phyloP scores from a whole-genome alignment of 2,888 invertebrate species.

The Harmothoe impar region DNA sequence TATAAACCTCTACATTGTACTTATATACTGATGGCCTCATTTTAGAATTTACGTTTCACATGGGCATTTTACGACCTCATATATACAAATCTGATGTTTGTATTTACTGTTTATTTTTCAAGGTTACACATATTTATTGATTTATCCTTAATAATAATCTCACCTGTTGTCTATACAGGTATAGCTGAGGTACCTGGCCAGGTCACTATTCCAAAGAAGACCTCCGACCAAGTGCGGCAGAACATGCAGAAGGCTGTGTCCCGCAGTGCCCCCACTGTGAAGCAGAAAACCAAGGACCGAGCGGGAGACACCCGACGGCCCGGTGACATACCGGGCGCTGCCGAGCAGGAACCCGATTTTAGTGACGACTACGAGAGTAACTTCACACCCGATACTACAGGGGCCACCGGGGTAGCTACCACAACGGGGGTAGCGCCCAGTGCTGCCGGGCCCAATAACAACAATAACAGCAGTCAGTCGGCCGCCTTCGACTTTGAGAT shows the following conservation, averaged over 20 bases:
- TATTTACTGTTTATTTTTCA: too few relatives aligned
- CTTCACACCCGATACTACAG: slow-evolving; percentile 62
- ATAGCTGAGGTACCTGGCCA: slow-evolving; percentile 66
- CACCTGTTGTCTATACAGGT: not conserved
- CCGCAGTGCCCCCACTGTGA: slow-evolving; percentile 46
- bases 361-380: slow-evolving; percentile 70
- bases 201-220: slow-evolving; percentile 65
- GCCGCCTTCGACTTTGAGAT: slow-evolving; percentile 62
- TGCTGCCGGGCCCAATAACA: not conserved
- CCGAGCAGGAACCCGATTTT: slow-evolving; percentile 49
- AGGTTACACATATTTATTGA: too few relatives aligned
- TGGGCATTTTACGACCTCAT: too few relatives aligned
- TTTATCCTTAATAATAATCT: too few relatives aligned
- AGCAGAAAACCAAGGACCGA: slow-evolving; percentile 55
- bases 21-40: not conserved
- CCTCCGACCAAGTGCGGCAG: slow-evolving; percentile 71
- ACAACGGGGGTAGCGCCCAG: not conserved
- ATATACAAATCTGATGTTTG: too few relatives aligned
- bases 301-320: not conserved
- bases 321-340: not conserved
- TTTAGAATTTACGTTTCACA: too few relatives aligned
- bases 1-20: not conserved
- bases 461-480: not conserved
- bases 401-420: not conserved
- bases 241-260: slow-evolving; percentile 76